These are phyloP conservation scores for Drosophila navojoa DNA, from an alignment of 1,140 invertebrate genomes.

Conservation along the genomic window DNA sequence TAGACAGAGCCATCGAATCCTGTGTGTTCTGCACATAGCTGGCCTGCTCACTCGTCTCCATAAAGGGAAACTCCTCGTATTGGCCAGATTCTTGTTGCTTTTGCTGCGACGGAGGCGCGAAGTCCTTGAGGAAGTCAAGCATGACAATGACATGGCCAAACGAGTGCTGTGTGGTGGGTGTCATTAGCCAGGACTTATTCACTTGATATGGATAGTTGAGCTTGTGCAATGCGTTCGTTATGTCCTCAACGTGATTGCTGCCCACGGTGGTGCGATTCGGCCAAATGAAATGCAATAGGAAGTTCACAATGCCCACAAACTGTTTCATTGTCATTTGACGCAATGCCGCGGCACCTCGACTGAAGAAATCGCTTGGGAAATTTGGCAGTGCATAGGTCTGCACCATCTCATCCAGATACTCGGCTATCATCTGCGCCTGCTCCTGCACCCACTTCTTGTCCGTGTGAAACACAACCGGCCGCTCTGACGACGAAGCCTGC, in stretches of 20 bases:
- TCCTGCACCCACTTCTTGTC: slow-evolving; percentile 81
- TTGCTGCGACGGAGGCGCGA: slow-evolving; percentile 42
- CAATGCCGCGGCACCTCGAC: slow-evolving; percentile 45
- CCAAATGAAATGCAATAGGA: slow-evolving; percentile 62
- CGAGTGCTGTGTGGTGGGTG: slow-evolving; percentile 72
- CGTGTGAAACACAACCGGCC: slow-evolving; percentile 47
- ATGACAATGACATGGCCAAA: slow-evolving; percentile 78
- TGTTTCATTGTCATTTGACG: slow-evolving; percentile 79
- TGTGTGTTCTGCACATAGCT: slow-evolving; percentile 51
- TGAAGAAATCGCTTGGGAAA: slow-evolving; percentile 56
- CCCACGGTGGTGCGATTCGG: slow-evolving; percentile 60
- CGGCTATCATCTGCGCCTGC: slow-evolving; percentile 60
- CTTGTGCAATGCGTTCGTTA: slow-evolving; percentile 65
- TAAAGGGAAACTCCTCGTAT: slow-evolving; percentile 53
- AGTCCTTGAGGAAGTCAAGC: slow-evolving; percentile 75
- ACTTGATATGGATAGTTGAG: slow-evolving; percentile 72
- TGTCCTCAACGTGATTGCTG: slow-evolving; percentile 73
- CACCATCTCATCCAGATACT: slow-evolving; percentile 52
- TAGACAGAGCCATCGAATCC: slow-evolving; percentile 44
- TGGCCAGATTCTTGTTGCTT: slow-evolving; percentile 2
- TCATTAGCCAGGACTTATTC: slow-evolving; percentile 78
- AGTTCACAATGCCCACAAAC: slow-evolving; percentile 70
- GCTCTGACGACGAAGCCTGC: slow-evolving; percentile 56
- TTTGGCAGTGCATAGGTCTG: slow-evolving; percentile 15
- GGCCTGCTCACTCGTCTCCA: slow-evolving; percentile 57